Evolutionary conservation across 2,113 vertebrate genomes (phyloP), one percentile per base, ranked within the genome.

Genomic region (Tragulus kanchil): DNA sequence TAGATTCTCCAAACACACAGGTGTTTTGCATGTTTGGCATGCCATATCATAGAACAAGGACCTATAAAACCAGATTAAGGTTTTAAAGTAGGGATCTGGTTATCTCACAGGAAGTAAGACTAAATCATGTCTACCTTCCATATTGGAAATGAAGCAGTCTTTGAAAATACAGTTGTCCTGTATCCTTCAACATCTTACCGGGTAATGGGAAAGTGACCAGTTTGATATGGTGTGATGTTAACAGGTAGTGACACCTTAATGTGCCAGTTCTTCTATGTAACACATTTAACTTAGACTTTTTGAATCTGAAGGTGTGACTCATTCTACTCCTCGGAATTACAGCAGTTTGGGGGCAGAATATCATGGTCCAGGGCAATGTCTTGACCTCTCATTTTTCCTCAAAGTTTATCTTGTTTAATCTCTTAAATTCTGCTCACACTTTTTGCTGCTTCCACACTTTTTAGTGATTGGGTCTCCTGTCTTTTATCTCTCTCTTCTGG

Each of bases 111-210:
- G n/a, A 91, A 77, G 15, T 59, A 16, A 5, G 36, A 86, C 19
- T 64, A 82, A 89, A 59, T 50, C 28, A 88, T 75, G 8, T 56
- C 50, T 64, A 64, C 10, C 3, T 89, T 67, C 42, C 7, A 86
- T 50, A 83, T 3, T 73, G 45, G 94, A 97, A 58, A 90, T 23
- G 1, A 13, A 90, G 21, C 36, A 62, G 12, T 52, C 45, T 93
- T 95, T 36, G 19, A 61, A 96, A 95, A 82, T 48, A 61, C 2
- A 56, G 93, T 14, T 93, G 50, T 86, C 45, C 21, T 90, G 7
- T 52, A 16, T 92, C 26, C 31, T n/a, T 83, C 28, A 91, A 62
- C 61, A 50, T 65, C 4, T 91, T 82, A 59, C 25, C n/a, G 52
- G 26, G 42, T 81, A 42, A 54, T 77, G 48, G 9, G 9, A 69